A percentile compares a stretch with the other conserved stretches of the same genome.
These are phyloP conservation scores for Cheilosia vulpina DNA, from an alignment of 2,888 invertebrate genomes.

Conservation along the genomic window DNA sequence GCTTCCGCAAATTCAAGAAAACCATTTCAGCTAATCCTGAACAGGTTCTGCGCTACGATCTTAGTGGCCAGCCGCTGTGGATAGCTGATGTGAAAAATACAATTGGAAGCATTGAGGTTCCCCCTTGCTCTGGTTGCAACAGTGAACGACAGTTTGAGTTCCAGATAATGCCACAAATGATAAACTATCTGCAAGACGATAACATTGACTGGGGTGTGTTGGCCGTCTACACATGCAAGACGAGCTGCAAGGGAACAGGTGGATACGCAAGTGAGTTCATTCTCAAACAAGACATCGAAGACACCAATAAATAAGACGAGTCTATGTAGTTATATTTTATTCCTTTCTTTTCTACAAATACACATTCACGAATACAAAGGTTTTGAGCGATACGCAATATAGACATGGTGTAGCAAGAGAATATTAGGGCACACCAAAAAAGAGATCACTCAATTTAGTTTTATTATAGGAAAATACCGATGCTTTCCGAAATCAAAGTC, in stretches of 20 bases:
- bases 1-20: conserved; percentile 91
- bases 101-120: conserved; percentile 84
- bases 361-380: conserved; percentile 19
- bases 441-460: conserved; percentile 82
- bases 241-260: conserved; percentile 88
- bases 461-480: conserved; percentile 96
- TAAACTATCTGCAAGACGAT: conserved; percentile 88
- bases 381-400: background rate
- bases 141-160: conserved; percentile 94
- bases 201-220: conserved; percentile 96
- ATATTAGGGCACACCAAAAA: background rate
- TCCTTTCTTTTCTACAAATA: conserved; percentile 28
- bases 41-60: conserved; percentile 92
- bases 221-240: conserved; percentile 92
- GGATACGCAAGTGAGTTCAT: conserved; percentile 91
- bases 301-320: conserved; percentile 48
- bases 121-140: conserved; percentile 90
- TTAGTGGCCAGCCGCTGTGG: conserved; percentile 92
- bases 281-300: conserved; percentile 91
- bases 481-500: conserved; percentile 96
- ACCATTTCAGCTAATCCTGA: conserved; percentile 89
- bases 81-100: conserved; percentile 86
- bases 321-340: conserved; percentile 25
- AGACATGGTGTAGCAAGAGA: background rate
- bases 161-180: conserved; percentile 94